Evolutionary conservation across 2,113 vertebrate genomes (phyloP), one percentile per base, ranked within the genome.

Genomic region (Caloenas nicobarica): DNA sequence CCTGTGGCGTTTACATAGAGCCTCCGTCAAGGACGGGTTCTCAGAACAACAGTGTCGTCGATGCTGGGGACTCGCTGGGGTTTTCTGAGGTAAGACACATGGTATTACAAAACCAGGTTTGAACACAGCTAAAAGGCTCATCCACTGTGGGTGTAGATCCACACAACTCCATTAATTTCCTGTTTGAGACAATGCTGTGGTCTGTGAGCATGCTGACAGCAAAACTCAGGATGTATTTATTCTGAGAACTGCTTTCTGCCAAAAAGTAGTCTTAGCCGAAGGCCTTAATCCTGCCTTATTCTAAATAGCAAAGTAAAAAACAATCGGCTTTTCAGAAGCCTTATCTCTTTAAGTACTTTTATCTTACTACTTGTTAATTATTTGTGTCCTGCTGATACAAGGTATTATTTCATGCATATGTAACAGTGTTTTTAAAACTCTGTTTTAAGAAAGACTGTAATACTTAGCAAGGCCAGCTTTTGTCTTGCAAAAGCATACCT

Each of bases 1-100:
- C 93, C 91, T 99, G 99, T 38, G 98, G 99, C 5, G 82, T 97
- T 78, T 98, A 97, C 73, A 91, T 99, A 79, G 98, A 98, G 54
- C 97, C 98, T 4, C 96, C 93, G 5, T 88, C 90, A 13, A 95
- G 96, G 76, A 12, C 42, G 34, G 68, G 80, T 58, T n/a, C 97
- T 92, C 68, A 42, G 16, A 86, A 5, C 5, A 61, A 69, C 53
- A 62, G 62, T 51, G n/a, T 74, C 12, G 16, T 31, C 18, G 89
- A 56, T 74, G 11, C 14, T 71, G 93, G 84, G 38, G 90, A 89
- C 23, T 25, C 25, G 0, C 26, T 51, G 58, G 77, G 17, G 12
- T 91, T 84, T 29, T 77, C 95, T 56, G 93, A 97, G 95, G 98
- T 98, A 81, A 94, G 96, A 62, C 33, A 34, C 68, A 5, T 16